A percentile compares a stretch with the other conserved stretches of the same genome.
These are phyloP conservation scores for Mus spicilegus DNA, from an alignment of 2,113 vertebrate genomes.

Conservation along the genomic window DNA sequence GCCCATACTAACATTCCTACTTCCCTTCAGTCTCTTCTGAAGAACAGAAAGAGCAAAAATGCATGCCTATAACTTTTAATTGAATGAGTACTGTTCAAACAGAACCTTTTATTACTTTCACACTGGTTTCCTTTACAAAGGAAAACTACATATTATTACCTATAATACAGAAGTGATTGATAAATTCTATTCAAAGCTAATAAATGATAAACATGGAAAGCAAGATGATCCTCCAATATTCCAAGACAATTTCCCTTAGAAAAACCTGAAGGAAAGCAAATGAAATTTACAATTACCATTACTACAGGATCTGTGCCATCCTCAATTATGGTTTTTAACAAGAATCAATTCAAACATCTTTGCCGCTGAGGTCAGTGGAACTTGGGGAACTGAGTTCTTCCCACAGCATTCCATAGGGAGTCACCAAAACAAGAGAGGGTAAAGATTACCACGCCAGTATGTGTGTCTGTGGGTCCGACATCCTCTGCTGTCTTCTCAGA, in stretches of 20 bases:
- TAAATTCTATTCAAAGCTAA: slow-evolving; percentile 31
- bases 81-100: not conserved
- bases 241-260: slow-evolving; percentile 29
- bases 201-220: slow-evolving; percentile 17
- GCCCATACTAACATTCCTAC: not conserved
- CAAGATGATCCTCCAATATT: slow-evolving; percentile 8
- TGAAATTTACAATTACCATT: slow-evolving; percentile 7
- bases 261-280: not conserved
- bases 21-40: not conserved
- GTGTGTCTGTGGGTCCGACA: not conserved
- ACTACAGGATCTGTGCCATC: not conserved
- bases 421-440: slow-evolving; percentile 81
- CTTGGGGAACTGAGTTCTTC: slow-evolving; percentile 84
- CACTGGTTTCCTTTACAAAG: slow-evolving; percentile 11
- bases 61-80: not conserved
- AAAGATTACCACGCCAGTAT: slow-evolving; percentile 67
- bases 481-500: slow-evolving; percentile 48
- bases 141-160: not conserved
- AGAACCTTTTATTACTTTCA: not conserved
- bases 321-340: slow-evolving; percentile 46
- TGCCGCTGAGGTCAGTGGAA: slow-evolving; percentile 82
- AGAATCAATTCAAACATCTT: slow-evolving; percentile 52
- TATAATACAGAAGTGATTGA: not conserved
- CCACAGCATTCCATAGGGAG: slow-evolving; percentile 86
- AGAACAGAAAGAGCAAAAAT: not conserved